Base-by-base conservation (phyloP, 2,888 invertebrate species). In the Halocaridina rubra region DNA sequence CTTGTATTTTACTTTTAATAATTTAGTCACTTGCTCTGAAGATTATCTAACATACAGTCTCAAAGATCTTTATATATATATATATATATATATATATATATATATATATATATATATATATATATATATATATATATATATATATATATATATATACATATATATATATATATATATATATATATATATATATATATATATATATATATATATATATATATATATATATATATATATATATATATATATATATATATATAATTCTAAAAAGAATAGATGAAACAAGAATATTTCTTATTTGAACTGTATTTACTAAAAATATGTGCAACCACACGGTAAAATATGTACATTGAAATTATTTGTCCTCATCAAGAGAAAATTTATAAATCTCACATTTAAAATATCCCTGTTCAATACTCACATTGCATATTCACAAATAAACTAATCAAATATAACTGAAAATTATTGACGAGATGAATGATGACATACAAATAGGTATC, bases 241-340 rank as follows among this genome's bases (percentile, higher is more conserved):
- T 64, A 10, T 61, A 61, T 61, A 61, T 61, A 61, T 61, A 61
- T 61, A 61, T 61, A 61, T 61, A 61, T 61, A n/a, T 39, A 39
- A 61, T 61, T 61, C 61, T 61, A 19, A 61, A 61, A 61, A 61
- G 5, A 7, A 61, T 5, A 61, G 19, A 7, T 61, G 5, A 61
- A 16, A 30, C 29, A 80, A 71, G 16, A 24, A 10, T 22, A 0
- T 16, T 19, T 57, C 46, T 30, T 57, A 59, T 71, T 69, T n/a
- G 10, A 29, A 32, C 57, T 72, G 67, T 82, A 77, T 77, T 82
- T 82, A 77, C 77, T 77, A 77, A 67, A 76, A 82, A 77, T 77
- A 82, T 82, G 81, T 82, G 81, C 81, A 82, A 82, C 76, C 81
- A 82, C 81, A 82, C 59, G 67, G 76, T 77, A 77, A 82, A 57